Conservation (phyloP, 1,140 invertebrate genomes). For the Sycophaga agraensis region DNA sequence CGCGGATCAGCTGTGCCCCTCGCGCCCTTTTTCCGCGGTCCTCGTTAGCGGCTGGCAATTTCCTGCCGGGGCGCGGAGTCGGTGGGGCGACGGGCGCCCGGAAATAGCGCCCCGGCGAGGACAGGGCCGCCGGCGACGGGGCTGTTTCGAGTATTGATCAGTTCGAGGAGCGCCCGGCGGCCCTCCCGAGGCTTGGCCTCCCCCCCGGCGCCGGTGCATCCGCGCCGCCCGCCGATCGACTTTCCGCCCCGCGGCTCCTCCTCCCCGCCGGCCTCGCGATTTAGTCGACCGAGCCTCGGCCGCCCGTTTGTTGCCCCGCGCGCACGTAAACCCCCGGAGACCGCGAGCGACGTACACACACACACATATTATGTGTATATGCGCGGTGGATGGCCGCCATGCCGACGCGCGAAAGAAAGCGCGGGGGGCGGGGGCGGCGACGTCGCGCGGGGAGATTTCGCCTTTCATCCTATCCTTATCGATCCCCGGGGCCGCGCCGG, state of each 20-base stretch:
- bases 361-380: too few relatives aligned
- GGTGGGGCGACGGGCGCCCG: slow-evolving; percentile 35
- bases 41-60: not conserved
- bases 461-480: slow-evolving; percentile 16
- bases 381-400: too few relatives aligned
- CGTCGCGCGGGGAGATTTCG: not conserved
- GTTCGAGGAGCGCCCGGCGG: slow-evolving; percentile 35
- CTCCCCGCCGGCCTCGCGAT: not conserved
- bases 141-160: slow-evolving; percentile 56
- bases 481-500: not conserved
- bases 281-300: not conserved
- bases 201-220: not conserved
- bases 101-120: slow-evolving; percentile 44
- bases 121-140: too few relatives aligned
- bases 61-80: not conserved
- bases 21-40: slow-evolving; percentile 50
- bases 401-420: too few relatives aligned
- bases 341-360: not conserved
- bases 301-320: not conserved
- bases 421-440: too few relatives aligned
- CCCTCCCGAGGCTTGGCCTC: not conserved
- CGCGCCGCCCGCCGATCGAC: not conserved
- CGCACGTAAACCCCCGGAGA: not conserved
- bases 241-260: not conserved
- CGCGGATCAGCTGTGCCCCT: slow-evolving; percentile 31